Evolutionary conservation across 2,888 invertebrate genomes (phyloP).

Genomic region (Laspeyria flexula): DNA sequence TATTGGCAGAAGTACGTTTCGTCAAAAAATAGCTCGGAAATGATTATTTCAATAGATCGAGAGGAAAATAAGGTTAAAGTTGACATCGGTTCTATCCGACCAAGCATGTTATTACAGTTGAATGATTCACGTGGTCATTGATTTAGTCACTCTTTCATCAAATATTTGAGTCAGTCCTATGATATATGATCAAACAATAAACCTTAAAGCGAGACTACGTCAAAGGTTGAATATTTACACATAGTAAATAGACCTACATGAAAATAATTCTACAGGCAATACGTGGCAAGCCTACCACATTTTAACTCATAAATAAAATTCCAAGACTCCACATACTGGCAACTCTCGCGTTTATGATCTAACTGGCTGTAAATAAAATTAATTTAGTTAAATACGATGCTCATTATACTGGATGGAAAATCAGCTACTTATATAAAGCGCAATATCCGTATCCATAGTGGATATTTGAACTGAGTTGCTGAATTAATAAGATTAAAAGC

Average conservation of each 20-base stretch:
- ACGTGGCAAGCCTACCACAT: background rate
- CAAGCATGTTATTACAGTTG: conserved; percentile 38
- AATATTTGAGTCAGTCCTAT: conserved; percentile 30
- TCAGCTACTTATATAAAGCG: too few relatives aligned
- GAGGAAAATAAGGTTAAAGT: conserved; percentile 35
- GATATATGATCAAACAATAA: conserved; percentile 38
- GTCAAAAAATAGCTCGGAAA: conserved; percentile 35
- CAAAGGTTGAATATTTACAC: conserved; percentile 1
- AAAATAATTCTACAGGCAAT: conserved; percentile 13
- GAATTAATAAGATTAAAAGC: too few relatives aligned
- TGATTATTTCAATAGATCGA: conserved; percentile 41
- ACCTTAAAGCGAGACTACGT: conserved; percentile 10
- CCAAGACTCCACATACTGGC: too few relatives aligned
- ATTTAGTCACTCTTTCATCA: conserved; percentile 37
- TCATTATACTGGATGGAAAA: too few relatives aligned
- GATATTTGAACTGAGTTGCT: too few relatives aligned
- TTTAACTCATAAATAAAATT: too few relatives aligned
- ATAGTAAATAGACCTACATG: background rate
- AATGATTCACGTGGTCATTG: conserved; percentile 21
- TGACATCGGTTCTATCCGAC: conserved; percentile 25
- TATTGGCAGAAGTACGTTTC: background rate
- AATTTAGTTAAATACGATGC: too few relatives aligned
- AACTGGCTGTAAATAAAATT: too few relatives aligned
- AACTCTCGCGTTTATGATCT: too few relatives aligned
- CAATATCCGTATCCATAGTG: too few relatives aligned